These are phyloP conservation scores for Pollachius pollachius DNA, from an alignment of 2,113 vertebrate genomes.

Conservation along the genomic window DNA sequence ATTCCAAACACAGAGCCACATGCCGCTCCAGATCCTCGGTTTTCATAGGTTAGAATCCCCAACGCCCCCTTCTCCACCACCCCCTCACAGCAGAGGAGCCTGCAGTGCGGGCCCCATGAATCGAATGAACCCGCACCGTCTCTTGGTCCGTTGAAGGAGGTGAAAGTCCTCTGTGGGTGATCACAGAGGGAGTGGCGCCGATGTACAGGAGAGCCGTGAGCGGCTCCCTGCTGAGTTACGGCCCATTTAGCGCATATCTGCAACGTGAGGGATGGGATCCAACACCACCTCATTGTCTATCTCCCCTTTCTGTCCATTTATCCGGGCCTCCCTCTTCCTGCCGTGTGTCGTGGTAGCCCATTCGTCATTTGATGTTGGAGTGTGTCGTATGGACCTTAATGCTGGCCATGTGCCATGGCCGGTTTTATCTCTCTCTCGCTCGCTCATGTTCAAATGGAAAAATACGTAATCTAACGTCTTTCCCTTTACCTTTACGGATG, in stretches of 20 bases:
- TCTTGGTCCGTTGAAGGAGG: constrained; percentile 40
- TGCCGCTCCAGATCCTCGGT: too few relatives aligned
- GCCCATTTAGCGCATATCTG: constrained; percentile 46
- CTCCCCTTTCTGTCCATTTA: background rate
- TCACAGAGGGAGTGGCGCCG: background rate
- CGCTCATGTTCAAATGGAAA: too few relatives aligned
- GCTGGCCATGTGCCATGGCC: background rate
- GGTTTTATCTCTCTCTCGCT: too few relatives aligned
- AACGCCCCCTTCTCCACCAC: background rate
- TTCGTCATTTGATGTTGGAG: constrained; percentile 47
- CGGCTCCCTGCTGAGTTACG: constrained; percentile 1
- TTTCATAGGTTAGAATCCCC: background rate
- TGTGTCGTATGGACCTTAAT: constrained; percentile 30
- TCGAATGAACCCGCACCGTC: background rate
- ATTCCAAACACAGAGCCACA: too few relatives aligned
- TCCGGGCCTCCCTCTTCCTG: constrained; percentile 9
- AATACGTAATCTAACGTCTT: too few relatives aligned
- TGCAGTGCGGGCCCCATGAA: background rate
- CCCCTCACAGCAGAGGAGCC: background rate
- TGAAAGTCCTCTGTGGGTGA: constrained; percentile 25
- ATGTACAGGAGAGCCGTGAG: background rate
- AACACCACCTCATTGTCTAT: constrained; percentile 8
- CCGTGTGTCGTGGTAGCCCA: constrained; percentile 13
- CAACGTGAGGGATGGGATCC: constrained; percentile 17
- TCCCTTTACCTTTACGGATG: too few relatives aligned